Percentiles rank a stretch among this genome's conserved stretches.
Conservation (phyloP, 2,113 vertebrate species). For the Pseudopodoces humilis region DNA sequence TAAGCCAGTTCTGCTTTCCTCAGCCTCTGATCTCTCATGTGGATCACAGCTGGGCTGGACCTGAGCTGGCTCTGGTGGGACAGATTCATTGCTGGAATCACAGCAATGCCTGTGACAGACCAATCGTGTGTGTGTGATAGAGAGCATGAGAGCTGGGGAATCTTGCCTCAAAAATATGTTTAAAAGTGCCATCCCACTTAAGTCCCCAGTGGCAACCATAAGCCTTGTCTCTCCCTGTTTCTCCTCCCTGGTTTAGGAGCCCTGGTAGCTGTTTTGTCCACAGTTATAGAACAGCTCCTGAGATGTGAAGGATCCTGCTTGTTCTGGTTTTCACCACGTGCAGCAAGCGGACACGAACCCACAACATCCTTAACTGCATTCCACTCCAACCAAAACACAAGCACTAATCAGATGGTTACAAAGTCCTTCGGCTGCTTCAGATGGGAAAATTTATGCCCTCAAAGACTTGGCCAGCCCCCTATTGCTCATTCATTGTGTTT, state of each 20-base stretch:
- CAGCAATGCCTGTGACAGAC: background rate
- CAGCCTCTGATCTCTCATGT: background rate
- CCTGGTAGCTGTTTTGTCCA: background rate
- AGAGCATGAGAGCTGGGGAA: background rate
- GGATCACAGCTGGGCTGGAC: background rate
- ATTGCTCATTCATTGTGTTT: slow-evolving; percentile 51
- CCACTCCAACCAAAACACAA: slow-evolving; percentile 46
- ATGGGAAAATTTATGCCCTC: slow-evolving; percentile 49
- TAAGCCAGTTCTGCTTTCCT: background rate
- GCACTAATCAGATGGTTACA: slow-evolving; percentile 16
- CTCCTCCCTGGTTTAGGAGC: background rate
- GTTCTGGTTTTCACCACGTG: slow-evolving; percentile 53
- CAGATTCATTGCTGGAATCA: background rate
- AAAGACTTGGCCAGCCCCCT: slow-evolving; percentile 17
- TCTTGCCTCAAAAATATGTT: background rate
- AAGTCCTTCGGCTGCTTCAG: slow-evolving; percentile 48
- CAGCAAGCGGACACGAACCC: slow-evolving; percentile 15
- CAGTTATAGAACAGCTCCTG: background rate
- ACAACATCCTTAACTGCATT: slow-evolving; percentile 48
- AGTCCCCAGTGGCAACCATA: background rate
- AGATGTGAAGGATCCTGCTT: background rate
- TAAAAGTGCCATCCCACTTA: background rate
- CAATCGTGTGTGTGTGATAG: background rate
- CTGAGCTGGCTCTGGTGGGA: background rate
- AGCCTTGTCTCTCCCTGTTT: background rate